A percentile compares a stretch with the other conserved stretches of the same genome.
These are phyloP conservation scores for Myioborus miniatus DNA, from an alignment of 2,797 vertebrate genomes.

Conservation along the genomic window DNA sequence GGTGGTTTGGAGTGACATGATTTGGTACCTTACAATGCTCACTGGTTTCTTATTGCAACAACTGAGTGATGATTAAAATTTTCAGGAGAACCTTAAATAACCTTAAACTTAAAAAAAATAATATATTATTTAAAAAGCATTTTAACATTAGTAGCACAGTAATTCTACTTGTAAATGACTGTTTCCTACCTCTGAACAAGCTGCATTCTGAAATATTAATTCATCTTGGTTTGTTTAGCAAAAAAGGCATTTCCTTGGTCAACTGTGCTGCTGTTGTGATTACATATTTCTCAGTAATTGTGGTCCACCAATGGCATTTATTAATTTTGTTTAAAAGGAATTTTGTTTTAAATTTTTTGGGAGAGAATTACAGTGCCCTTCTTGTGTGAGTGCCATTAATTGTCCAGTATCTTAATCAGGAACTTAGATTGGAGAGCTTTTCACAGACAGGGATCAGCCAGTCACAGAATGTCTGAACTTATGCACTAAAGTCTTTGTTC, in stretches of 20 bases:
- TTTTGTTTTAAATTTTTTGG: background rate
- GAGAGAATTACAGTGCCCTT: background rate
- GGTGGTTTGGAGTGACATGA: background rate
- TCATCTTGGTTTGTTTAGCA: background rate
- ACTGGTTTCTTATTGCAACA: background rate
- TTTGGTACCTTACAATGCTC: background rate
- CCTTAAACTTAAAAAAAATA: background rate
- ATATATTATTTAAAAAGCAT: background rate
- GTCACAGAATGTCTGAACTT: background rate
- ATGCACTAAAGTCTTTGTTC: background rate
- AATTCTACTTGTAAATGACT: background rate
- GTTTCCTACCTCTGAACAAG: background rate
- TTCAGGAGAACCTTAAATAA: background rate
- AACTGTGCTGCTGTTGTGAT: background rate
- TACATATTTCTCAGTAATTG: background rate
- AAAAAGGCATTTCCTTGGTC: background rate
- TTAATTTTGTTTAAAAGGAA: background rate
- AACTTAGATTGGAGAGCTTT: background rate
- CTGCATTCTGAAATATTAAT: background rate
- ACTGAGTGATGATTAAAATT: background rate
- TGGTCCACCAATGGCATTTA: background rate
- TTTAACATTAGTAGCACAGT: background rate
- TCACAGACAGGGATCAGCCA: background rate
- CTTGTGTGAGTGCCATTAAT: background rate
- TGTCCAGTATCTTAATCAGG: background rate